Base-by-base conservation (phyloP, 2,888 invertebrate species). In the Parthenolecanium corni region DNA sequence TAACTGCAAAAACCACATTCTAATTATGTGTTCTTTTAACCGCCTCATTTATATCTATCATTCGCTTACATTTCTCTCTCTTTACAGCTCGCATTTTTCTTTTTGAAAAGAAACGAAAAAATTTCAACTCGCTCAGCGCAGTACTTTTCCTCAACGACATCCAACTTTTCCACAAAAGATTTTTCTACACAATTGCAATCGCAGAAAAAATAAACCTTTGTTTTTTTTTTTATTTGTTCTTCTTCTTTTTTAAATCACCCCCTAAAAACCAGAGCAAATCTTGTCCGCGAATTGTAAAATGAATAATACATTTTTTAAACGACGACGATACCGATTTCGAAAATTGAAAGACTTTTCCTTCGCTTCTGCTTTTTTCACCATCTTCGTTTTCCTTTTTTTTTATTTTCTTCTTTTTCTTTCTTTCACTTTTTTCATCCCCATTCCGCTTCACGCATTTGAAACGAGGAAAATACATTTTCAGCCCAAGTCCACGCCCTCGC, bases 11-110 rank as follows among this genome's bases (percentile, higher is more conserved):
- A 49, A 49, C 49, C 49, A 23, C 49, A 18, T 18, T 49, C 49
- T 61, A 61, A 61, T 61, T 51, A 38, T 61, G 31, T 61, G 61
- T 61, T 61, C 61, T 61, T 61, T 61, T 61, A 51, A 49, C 61
- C 61, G 61, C 49, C 47, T 61, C 51, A 49, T 61, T 49, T 20
- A n/a, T n/a, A n/a, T n/a, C n/a, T n/a, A 49, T 21, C 20, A 49
- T 49, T 49, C 23, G 18, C 49, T 42, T 18, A 14, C 21, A 21
- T 14, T 49, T 49, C 14, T 49, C 49, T 49, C 49, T 49, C 49
- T 20, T 21, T 49, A 21, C 31, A 31, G 9, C 31, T 31, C 9
- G 5, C 31, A 31, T 4, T 9, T 31, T 31, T 9, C 31, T 31
- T 31, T 31, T 31, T 9, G 31, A 31, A 31, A 31, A 31, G n/a